A percentile compares a stretch with the other conserved stretches of the same genome.
These are phyloP conservation scores for Drosophila takahashii DNA, from an alignment of 1,140 invertebrate genomes.

Conservation along the genomic window DNA sequence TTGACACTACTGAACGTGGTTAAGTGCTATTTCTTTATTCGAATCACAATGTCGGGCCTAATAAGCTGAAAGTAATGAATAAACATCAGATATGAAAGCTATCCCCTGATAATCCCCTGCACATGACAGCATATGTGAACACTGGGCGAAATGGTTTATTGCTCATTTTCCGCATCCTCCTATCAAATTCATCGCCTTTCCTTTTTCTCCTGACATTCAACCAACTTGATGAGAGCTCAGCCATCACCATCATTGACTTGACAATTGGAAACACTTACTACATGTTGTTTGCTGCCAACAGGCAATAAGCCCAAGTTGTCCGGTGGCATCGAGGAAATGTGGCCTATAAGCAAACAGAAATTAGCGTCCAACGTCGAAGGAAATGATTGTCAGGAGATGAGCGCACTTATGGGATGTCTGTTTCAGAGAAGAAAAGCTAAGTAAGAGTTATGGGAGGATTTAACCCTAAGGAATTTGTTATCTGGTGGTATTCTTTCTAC, in stretches of 20 bases:
- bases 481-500: background rate
- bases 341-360: constrained; percentile 44
- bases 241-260: constrained; percentile 55
- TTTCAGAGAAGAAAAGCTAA: constrained; percentile 2
- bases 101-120: constrained; percentile 19
- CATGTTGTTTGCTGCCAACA: too few relatives aligned
- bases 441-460: constrained; percentile 19
- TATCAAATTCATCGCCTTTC: background rate
- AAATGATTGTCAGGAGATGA: constrained; percentile 48
- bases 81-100: constrained; percentile 41
- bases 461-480: constrained; percentile 20
- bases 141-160: constrained; percentile 17
- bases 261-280: constrained; percentile 48
- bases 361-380: constrained; percentile 36
- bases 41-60: constrained; percentile 12
- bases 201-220: constrained; percentile 17
- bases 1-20: too few relatives aligned
- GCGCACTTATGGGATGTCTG: constrained; percentile 17
- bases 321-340: constrained; percentile 20
- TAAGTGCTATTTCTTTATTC: constrained; percentile 20
- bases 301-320: constrained; percentile 1
- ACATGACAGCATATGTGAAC: constrained; percentile 33
- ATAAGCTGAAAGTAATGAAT: constrained; percentile 51
- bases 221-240: constrained; percentile 54
- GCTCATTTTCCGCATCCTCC: too few relatives aligned